Base-by-base conservation (phyloP, 2,888 invertebrate genomes). In the Brachynemurus nebulosus region DNA sequence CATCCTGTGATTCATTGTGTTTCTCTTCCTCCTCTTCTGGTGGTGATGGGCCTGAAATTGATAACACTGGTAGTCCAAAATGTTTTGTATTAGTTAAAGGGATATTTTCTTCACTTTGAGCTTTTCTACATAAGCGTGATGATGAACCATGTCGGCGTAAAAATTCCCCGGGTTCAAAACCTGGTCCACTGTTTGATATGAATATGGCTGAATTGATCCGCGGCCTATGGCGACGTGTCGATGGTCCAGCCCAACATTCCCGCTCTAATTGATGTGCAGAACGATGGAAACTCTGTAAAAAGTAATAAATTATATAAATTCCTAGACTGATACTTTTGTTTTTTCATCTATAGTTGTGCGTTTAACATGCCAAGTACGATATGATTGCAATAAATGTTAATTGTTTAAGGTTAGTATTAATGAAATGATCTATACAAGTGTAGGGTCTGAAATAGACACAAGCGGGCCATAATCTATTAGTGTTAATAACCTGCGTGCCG, bases 191-290 rank as follows among this genome's bases (percentile, higher is more conserved):
- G 50, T 79, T 78, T 42, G 81, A 81, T 48, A 86, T 80, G 64
- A 86, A 86, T 57, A 86, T 86, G 53, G 86, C 88, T 47, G 86
- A 86, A 63, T 86, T 88, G 59, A 86, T 83, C 45, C 86, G 75
- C 49, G 85, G 82, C 50, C 86, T 72, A 52, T 71, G 71, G 55
- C 74, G 71, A 47, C 71, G 71, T 74, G 67, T 37, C 69, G 43
- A 38, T 27, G 46, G 11, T 44, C 55, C 78, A 76, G 61, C 75
- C 75, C 42, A 46, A 20, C 18, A 18, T 12, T 45, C 45, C 38
- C 61, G 62, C 54, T 64, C 64, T 54, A 63, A 57, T 48, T 62
- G 64, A 54, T 62, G 61, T 47, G 73, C 72, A 72, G 79, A 74
- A 63, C 70, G 69, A 61, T 79, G 79, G 70, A 78, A 74, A 62